phyloP scores from a whole-genome alignment of 2,797 vertebrate genomes.

The Cetoscarus ocellatus region DNA sequence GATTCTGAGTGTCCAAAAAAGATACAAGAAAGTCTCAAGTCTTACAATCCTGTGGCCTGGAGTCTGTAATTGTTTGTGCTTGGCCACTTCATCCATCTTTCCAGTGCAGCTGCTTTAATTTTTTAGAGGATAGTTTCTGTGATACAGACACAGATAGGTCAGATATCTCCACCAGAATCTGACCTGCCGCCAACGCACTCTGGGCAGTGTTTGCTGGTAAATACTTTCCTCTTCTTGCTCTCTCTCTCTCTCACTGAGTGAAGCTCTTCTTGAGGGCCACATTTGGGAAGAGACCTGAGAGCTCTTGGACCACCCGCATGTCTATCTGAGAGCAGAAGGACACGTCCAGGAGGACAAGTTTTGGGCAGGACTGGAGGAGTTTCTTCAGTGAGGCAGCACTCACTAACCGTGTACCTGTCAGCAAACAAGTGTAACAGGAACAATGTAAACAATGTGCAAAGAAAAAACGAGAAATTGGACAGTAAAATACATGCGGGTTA shows the following conservation, averaged over 20 bases:
- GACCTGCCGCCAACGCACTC: constrained; percentile 30
- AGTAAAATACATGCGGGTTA: background rate
- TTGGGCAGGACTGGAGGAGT: constrained; percentile 93
- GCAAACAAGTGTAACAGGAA: constrained; percentile 3
- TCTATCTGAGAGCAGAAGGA: constrained; percentile 99
- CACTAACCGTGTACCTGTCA: constrained; percentile 94
- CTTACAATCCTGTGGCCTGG: constrained; percentile 27
- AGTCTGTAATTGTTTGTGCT: constrained; percentile 42
- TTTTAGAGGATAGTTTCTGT: constrained; percentile 26
- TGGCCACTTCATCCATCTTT: constrained; percentile 31
- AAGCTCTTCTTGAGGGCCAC: constrained; percentile 99
- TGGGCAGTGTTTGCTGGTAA: constrained; percentile 50
- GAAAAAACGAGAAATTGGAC: background rate
- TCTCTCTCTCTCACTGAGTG: constrained; percentile 88
- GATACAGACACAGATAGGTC: constrained; percentile 24
- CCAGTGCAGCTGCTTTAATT: constrained; percentile 24
- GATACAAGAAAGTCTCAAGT: constrained; percentile 21
- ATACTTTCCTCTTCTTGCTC: constrained; percentile 52
- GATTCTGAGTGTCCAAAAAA: constrained; percentile 33
- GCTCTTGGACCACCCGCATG: constrained; percentile 91
- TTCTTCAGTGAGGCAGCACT: constrained; percentile 91
- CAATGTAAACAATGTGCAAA: background rate
- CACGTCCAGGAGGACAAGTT: constrained; percentile 93
- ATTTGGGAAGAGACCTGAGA: constrained; percentile 90
- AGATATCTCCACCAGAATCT: constrained; percentile 38